phyloP scores from a whole-genome alignment of 2,113 vertebrate genomes.

The Synodontis membranacea region DNA sequence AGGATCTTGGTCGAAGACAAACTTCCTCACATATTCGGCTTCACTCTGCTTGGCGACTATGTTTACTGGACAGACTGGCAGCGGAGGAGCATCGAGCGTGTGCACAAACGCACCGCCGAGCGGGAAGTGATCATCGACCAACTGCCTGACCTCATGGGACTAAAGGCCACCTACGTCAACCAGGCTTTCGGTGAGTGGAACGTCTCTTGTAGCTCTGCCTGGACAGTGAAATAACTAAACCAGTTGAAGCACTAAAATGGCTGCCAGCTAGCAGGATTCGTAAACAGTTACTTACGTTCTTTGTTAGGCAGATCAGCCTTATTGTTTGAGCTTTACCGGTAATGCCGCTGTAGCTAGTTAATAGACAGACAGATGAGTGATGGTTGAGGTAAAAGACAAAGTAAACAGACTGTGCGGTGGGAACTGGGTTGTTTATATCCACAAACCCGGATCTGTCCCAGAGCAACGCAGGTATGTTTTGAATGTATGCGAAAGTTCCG shows the following conservation, averaged over 20 bases:
- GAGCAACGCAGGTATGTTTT: background rate
- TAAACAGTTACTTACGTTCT: background rate
- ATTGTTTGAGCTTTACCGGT: background rate
- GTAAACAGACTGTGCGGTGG: background rate
- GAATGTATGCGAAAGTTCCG: background rate
- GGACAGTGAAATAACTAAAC: background rate
- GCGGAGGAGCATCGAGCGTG: slow-evolving; percentile 91
- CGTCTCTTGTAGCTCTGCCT: no score
- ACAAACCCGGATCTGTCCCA: background rate
- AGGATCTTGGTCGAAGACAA: slow-evolving; percentile 91
- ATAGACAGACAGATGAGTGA: no score
- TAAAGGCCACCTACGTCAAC: slow-evolving; percentile 91
- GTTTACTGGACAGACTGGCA: slow-evolving; percentile 99
- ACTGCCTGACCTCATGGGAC: slow-evolving; percentile 93
- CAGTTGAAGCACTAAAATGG: background rate
- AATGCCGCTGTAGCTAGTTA: no score
- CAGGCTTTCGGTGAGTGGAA: slow-evolving; percentile 79
- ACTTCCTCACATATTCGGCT: slow-evolving; percentile 95
- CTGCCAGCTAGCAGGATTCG: background rate
- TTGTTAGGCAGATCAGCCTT: no score
- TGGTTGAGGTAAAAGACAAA: background rate
- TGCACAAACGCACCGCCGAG: slow-evolving; percentile 80
- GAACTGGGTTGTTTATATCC: background rate
- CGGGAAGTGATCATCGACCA: slow-evolving; percentile 95
- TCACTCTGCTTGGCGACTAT: slow-evolving; percentile 90